A percentile compares a stretch with the other conserved stretches of the same genome.
These are phyloP conservation scores for Podarcis cretensis DNA, from an alignment of 2,113 vertebrate genomes.

Conservation along the genomic window DNA sequence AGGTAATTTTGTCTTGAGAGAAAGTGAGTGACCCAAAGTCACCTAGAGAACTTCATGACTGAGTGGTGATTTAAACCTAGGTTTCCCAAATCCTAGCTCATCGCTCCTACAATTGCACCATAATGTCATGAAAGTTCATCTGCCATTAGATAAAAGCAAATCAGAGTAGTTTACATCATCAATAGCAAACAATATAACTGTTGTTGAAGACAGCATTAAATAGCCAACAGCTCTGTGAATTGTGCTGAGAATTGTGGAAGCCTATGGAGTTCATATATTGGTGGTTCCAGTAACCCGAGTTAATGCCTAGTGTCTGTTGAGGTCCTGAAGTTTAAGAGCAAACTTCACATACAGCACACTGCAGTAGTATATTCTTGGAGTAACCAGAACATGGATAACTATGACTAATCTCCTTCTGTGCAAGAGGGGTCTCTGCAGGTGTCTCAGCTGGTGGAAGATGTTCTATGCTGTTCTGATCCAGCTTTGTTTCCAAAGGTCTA, in stretches of 20 bases:
- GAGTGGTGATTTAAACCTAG: neutral
- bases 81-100: neutral
- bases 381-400: neutral
- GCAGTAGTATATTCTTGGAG: neutral
- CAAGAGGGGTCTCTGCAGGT: neutral
- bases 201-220: neutral
- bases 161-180: neutral
- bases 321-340: neutral
- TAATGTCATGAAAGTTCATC: neutral
- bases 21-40: neutral
- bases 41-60: neutral
- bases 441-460: neutral
- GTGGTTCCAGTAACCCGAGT: neutral
- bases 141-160: neutral
- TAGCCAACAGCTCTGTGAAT: no score
- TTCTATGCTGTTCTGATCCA: neutral
- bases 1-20: neutral
- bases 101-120: neutral
- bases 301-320: neutral
- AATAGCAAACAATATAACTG: neutral
- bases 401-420: neutral
- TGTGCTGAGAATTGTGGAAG: no score
- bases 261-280: neutral
- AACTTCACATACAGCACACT: neutral
- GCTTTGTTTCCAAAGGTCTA: neutral